Base-by-base conservation (phyloP, 2,113 vertebrate genomes). In the Oncorhynchus keta region DNA sequence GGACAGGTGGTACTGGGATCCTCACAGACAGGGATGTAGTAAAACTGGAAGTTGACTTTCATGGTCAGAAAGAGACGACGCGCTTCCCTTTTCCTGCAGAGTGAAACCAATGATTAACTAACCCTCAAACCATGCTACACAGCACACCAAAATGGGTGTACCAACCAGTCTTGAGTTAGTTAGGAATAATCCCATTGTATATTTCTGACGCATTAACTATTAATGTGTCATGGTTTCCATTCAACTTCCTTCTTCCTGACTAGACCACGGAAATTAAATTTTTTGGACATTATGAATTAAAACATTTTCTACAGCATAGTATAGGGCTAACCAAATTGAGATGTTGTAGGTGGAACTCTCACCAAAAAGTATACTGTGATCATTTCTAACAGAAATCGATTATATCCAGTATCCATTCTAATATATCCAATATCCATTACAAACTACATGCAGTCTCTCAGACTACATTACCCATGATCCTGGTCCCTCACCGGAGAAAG, bases 1-100 rank as follows among this genome's bases (percentile, higher is more conserved):
- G 89, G 16, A 13, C 75, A 78, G 66, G 73, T 24, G 1, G 59
- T 45, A 0, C 71, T 20, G 39, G 81, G 80, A 1, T 76, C 87
- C 0, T 75, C 81, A 74, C 88, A 68, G 12, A 99, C 94, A 0
- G 96, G 96, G 81, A 98, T 91, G 88, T 98, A 96, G 88, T 97
- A 99, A 87, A 99, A 94, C 84, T 97, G 95, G 76, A 98, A 90
- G 89, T 95, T 94, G 82, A 97, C 89, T 89, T 94, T 93, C 72
- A 89, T 87, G 0, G 95, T 96, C 74, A 98, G 93, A 87, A 95
- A 96, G 28, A 92, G 91, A 28, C 94, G 88, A 3, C 95, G 90
- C 0, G 94, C 93, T 86, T 99, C 97, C 76, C 94, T 93, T 86
- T 97, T 98, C 91, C 97, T 99, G 87, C 71, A 2, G 76, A 83